Evolutionary conservation across 1,140 invertebrate genomes (phyloP).

Genomic region (Drosophila rhopaloa): DNA sequence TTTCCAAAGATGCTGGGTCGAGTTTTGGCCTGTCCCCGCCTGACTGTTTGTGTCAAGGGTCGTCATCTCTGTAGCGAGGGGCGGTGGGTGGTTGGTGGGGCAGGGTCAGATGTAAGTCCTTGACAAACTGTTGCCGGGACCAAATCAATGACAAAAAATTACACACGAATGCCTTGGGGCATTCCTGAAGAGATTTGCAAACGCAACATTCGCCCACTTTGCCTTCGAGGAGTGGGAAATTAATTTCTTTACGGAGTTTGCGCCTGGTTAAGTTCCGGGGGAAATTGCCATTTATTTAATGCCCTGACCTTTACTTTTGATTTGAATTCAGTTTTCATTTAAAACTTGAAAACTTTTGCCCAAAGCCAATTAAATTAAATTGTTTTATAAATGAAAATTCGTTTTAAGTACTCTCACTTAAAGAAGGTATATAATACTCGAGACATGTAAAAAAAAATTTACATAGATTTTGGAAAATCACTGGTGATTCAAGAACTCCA

Average conservation of each 20-base stretch:
- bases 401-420: background rate
- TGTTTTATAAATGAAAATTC: slow-evolving; percentile 7
- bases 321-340: slow-evolving; percentile 44
- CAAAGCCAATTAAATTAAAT: slow-evolving; percentile 53
- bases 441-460: no score
- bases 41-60: slow-evolving; percentile 54
- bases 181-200: slow-evolving; percentile 45
- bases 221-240: slow-evolving; percentile 32
- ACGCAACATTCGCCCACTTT: slow-evolving; percentile 18
- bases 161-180: slow-evolving; percentile 64
- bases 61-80: slow-evolving; percentile 26
- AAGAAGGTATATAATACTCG: no score
- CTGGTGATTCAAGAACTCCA: no score
- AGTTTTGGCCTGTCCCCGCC: slow-evolving; percentile 21
- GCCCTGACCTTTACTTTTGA: slow-evolving; percentile 46
- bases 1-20: slow-evolving; percentile 55
- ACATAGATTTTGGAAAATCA: no score
- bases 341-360: slow-evolving; percentile 36
- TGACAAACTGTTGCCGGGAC: slow-evolving; percentile 67
- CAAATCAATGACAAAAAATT: slow-evolving; percentile 74
- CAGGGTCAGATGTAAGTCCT: slow-evolving; percentile 53
- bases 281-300: slow-evolving; percentile 58
- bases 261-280: slow-evolving; percentile 39
- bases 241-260: slow-evolving; percentile 51
- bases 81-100: background rate